These are phyloP conservation scores for Halcyon badia DNA, from an alignment of 2,797 vertebrate species.

Conservation along the genomic window DNA sequence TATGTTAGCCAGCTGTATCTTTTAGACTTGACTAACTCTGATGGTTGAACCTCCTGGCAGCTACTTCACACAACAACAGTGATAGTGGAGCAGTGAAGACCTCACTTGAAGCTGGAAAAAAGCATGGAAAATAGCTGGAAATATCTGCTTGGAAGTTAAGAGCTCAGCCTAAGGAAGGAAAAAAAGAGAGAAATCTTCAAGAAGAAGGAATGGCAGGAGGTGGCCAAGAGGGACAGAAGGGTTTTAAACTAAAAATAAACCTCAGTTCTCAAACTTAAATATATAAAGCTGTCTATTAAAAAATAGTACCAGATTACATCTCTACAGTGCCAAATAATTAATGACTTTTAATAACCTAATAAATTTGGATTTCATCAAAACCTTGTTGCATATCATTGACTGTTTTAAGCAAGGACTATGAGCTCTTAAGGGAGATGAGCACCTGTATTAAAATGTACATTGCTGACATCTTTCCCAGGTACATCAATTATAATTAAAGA, in stretches of 20 bases:
- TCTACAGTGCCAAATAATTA: constrained; percentile 78
- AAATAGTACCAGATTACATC: constrained; percentile 56
- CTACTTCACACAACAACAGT: neutral
- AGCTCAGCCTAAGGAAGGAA: neutral
- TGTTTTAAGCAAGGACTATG: constrained; percentile 2
- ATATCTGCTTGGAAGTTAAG: neutral
- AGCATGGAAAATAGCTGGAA: neutral
- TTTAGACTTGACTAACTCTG: neutral
- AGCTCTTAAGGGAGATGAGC: constrained; percentile 19
- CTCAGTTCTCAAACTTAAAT: constrained; percentile 57
- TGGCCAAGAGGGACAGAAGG: neutral
- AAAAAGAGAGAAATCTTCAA: neutral
- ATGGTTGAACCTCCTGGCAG: neutral
- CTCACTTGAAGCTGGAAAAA: neutral
- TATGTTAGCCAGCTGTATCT: neutral
- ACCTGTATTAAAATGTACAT: constrained; percentile 37
- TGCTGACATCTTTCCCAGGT: constrained; percentile 69
- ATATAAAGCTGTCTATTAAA: constrained; percentile 74
- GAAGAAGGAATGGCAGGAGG: neutral
- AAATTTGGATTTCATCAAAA: constrained; percentile 79
- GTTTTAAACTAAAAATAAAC: constrained; percentile 56
- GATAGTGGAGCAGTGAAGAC: neutral
- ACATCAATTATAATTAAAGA: constrained; percentile 80
- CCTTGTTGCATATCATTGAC: constrained; percentile 48
- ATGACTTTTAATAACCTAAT: constrained; percentile 78